Conservation (phyloP, 2,113 vertebrate genomes). For the Galemys pyrenaicus region DNA sequence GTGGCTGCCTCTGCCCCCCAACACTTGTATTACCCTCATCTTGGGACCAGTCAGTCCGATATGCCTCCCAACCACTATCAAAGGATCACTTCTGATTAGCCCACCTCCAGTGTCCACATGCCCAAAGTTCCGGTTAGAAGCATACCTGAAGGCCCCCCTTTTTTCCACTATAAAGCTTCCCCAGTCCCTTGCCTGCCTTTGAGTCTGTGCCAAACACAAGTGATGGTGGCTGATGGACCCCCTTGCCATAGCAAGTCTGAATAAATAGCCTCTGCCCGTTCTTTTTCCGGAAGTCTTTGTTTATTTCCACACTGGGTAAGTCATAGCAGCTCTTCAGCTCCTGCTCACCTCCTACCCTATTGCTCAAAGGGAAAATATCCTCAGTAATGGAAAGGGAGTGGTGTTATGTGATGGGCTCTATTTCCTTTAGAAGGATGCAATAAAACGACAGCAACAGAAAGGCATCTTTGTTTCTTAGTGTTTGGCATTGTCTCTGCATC, state of each 20-base stretch:
- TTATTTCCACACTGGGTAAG: constrained; percentile 35
- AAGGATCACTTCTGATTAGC: neutral
- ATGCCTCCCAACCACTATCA: neutral
- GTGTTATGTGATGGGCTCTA: constrained; percentile 27
- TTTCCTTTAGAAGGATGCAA: constrained; percentile 38
- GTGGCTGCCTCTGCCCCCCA: neutral
- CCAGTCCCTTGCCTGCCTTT: neutral
- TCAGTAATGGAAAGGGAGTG: constrained; percentile 40
- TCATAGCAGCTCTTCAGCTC: neutral
- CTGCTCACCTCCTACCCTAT: neutral
- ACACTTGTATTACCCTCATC: too few relatives aligned
- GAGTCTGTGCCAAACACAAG: neutral
- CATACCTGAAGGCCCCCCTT: neutral
- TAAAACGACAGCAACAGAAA: constrained; percentile 44
- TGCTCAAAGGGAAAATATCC: constrained; percentile 60
- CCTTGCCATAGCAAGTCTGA: neutral
- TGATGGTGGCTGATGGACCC: neutral
- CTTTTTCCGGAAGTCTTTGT: neutral
- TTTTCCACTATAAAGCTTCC: neutral
- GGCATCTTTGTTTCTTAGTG: neutral
- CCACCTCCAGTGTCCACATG: neutral
- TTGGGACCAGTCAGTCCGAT: neutral
- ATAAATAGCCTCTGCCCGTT: constrained; percentile 13
- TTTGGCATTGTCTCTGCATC: neutral
- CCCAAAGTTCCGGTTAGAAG: neutral